Conservation (phyloP, 1,140 invertebrate species). For the Pteromalus puparum region DNA sequence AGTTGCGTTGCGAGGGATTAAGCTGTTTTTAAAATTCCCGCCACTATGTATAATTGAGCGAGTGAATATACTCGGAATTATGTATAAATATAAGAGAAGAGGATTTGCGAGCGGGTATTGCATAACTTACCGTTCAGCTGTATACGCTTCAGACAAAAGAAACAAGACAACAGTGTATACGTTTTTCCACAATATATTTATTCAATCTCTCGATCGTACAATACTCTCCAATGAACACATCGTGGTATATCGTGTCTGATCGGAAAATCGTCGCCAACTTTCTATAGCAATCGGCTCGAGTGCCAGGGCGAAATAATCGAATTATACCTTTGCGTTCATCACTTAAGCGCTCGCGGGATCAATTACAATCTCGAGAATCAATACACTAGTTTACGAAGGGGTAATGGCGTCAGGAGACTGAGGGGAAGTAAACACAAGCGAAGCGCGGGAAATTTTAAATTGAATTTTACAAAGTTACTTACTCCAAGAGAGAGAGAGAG, state of each 20-base stretch:
- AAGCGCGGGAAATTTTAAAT: conserved; percentile 41
- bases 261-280: conserved; percentile 1
- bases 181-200: not conserved
- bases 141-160: too few species aligned
- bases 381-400: conserved; percentile 17
- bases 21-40: too few species aligned
- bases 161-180: too few species aligned
- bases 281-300: not conserved
- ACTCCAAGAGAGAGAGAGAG: not conserved
- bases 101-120: too few species aligned
- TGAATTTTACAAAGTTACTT: conserved; percentile 25
- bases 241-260: not conserved
- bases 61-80: too few species aligned
- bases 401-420: not conserved
- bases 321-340: conserved; percentile 23
- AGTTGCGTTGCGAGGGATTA: too few species aligned
- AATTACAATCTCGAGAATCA: conserved; percentile 43
- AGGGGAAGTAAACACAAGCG: conserved; percentile 23
- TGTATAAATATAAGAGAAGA: too few species aligned
- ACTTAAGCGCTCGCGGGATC: conserved; percentile 14
- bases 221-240: not conserved
- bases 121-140: too few species aligned
- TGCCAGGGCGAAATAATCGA: not conserved
- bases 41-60: too few species aligned
- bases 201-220: not conserved